A percentile compares a stretch with the other conserved stretches of the same genome.
Evolutionary conservation across 92 coral and sea anemone species (phyloP).

Genomic region (Epizoanthus stellaris): DNA sequence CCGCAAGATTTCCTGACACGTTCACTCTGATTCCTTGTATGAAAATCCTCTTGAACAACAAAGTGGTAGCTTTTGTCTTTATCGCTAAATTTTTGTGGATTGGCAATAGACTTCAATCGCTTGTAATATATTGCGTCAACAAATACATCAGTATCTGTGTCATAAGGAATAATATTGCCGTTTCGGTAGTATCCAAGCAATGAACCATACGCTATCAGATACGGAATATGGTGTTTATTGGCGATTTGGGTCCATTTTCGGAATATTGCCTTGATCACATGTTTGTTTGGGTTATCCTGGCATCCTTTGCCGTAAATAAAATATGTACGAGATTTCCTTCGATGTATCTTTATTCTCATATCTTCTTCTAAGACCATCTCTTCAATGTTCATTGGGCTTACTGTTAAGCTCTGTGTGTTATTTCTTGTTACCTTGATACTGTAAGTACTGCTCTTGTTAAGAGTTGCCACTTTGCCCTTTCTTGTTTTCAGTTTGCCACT

Average conservation of each 20-base stretch:
- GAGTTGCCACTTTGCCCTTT: not conserved
- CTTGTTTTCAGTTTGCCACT: not conserved
- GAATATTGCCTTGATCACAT: not conserved
- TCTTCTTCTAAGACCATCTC: slow-evolving; percentile 2
- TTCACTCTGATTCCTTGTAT: not conserved
- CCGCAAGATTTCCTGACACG: slow-evolving; percentile 33
- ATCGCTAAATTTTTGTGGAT: slow-evolving; percentile 18
- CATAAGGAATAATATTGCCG: slow-evolving; percentile 39
- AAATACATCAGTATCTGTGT: slow-evolving; percentile 28
- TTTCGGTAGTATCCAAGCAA: slow-evolving; percentile 39
- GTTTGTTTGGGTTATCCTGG: slow-evolving; percentile 24
- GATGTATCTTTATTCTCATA: slow-evolving; percentile 6
- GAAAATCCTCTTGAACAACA: slow-evolving; percentile 29
- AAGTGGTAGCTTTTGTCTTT: slow-evolving; percentile 14
- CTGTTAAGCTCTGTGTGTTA: not conserved
- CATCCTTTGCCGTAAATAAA: slow-evolving; percentile 46
- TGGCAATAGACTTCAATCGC: slow-evolving; percentile 1
- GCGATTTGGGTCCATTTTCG: slow-evolving; percentile 31
- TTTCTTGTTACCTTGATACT: not conserved
- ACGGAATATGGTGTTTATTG: not conserved
- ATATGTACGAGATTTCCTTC: slow-evolving; percentile 13
- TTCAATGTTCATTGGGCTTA: slow-evolving; percentile 5
- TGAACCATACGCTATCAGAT: slow-evolving; percentile 35
- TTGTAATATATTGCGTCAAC: slow-evolving; percentile 15
- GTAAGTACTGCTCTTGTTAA: no score